Evolutionary conservation across 2,113 vertebrate species (phyloP).

Genomic region (Thamnophis sirtalis): DNA sequence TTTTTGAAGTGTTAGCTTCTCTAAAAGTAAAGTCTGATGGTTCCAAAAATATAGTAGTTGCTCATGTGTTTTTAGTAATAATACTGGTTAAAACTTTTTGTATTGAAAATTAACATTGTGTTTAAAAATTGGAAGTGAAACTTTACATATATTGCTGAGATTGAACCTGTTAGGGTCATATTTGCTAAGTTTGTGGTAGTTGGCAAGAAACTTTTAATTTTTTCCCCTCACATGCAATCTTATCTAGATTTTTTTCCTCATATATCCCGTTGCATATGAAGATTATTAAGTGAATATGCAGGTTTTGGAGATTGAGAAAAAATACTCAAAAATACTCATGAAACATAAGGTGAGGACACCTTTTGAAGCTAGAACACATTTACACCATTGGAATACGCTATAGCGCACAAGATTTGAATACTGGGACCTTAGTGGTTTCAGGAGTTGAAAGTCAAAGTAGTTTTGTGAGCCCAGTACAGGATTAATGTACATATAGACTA

Average conservation of each 20-base stretch:
- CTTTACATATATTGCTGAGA: neutral
- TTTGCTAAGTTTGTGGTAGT: neutral
- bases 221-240: neutral
- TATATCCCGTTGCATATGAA: neutral
- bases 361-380: neutral
- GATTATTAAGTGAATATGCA: neutral
- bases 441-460: neutral
- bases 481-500: neutral
- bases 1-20: slow-evolving; percentile 58
- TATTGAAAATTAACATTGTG: slow-evolving; percentile 17
- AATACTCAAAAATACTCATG: neutral
- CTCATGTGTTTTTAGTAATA: slow-evolving; percentile 46
- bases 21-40: slow-evolving; percentile 60
- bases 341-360: neutral
- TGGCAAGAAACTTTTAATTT: neutral
- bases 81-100: neutral
- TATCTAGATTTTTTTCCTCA: neutral
- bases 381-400: neutral
- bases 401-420: neutral
- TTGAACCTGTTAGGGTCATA: slow-evolving; percentile 1
- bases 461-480: neutral
- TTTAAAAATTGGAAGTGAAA: neutral
- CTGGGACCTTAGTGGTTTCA: neutral
- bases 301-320: neutral
- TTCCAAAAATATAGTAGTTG: slow-evolving; percentile 53